phyloP scores from a whole-genome alignment of 2,888 invertebrate genomes.

The Margaritifera margaritifera region DNA sequence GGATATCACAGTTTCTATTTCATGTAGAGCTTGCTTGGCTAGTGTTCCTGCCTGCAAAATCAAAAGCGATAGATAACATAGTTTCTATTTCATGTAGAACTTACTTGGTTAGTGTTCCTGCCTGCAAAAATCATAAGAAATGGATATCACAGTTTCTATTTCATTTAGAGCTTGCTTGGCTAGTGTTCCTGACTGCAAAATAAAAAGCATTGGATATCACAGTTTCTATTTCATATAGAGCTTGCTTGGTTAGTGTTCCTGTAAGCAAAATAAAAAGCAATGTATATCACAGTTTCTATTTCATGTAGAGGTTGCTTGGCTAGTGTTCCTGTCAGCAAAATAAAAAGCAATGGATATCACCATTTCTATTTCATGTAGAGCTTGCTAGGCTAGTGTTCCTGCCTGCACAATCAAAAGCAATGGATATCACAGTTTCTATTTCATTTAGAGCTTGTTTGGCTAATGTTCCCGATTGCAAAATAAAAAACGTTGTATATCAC shows the following conservation, averaged over 20 bases:
- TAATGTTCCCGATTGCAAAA: slow-evolving; percentile 48
- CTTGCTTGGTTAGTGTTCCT: slow-evolving; percentile 78
- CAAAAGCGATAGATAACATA: slow-evolving; percentile 71
- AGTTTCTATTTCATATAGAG: slow-evolving; percentile 78
- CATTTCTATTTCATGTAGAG: slow-evolving; percentile 83
- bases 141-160: slow-evolving; percentile 1
- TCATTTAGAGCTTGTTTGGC: slow-evolving; percentile 84
- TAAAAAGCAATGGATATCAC: slow-evolving; percentile 71
- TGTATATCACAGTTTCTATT: slow-evolving; percentile 82
- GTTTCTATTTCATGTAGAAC: slow-evolving; percentile 84
- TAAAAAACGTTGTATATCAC: slow-evolving; percentile 79
- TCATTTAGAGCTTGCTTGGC: slow-evolving; percentile 84
- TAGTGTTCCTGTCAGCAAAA: slow-evolving; percentile 49
- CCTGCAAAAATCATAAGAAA: slow-evolving; percentile 36
- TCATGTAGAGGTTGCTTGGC: slow-evolving; percentile 84
- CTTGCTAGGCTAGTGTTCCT: slow-evolving; percentile 78
- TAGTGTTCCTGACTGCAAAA: slow-evolving; percentile 49
- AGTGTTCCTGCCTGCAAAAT: slow-evolving; percentile 49
- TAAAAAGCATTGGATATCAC: slow-evolving; percentile 79
- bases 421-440: slow-evolving; percentile 1
- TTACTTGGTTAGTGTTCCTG: slow-evolving; percentile 77
- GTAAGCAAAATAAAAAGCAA: slow-evolving; percentile 74
- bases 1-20: slow-evolving; percentile 83
- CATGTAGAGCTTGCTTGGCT: slow-evolving; percentile 82
- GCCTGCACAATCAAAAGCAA: slow-evolving; percentile 39